phyloP scores from a whole-genome alignment of 2,113 vertebrate species.

The Chitala chitala region DNA sequence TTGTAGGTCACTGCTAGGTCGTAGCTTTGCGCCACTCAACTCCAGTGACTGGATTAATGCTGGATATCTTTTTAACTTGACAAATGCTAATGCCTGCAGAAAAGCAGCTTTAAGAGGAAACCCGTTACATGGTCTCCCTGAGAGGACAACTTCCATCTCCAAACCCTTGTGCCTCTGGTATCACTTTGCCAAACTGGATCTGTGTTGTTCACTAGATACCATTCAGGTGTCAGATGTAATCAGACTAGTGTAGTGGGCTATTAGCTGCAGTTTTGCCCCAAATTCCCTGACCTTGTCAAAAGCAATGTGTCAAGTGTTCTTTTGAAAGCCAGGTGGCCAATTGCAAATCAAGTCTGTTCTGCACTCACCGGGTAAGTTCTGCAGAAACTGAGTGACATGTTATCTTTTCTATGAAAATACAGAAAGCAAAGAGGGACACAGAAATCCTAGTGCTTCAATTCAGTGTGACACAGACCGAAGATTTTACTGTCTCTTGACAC shows the following conservation, averaged over 20 bases:
- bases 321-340: neutral
- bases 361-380: neutral
- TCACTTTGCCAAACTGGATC: neutral
- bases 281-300: neutral
- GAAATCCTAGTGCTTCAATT: neutral
- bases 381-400: neutral
- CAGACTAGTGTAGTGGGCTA: neutral
- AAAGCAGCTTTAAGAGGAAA: neutral
- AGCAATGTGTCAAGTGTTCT: neutral
- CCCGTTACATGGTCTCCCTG: neutral
- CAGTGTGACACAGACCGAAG: neutral
- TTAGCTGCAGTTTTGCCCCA: neutral
- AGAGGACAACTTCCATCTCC: neutral
- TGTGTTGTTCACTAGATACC: neutral
- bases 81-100: conserved; percentile 25
- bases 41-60: conserved; percentile 14
- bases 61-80: conserved; percentile 21
- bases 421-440: neutral
- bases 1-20: conserved; percentile 8
- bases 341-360: neutral
- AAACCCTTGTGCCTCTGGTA: neutral
- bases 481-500: neutral
- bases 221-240: neutral
- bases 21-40: conserved; percentile 10
- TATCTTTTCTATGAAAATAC: neutral